Conservation (phyloP, 2,888 invertebrate genomes). For the Cantharis rufa region DNA sequence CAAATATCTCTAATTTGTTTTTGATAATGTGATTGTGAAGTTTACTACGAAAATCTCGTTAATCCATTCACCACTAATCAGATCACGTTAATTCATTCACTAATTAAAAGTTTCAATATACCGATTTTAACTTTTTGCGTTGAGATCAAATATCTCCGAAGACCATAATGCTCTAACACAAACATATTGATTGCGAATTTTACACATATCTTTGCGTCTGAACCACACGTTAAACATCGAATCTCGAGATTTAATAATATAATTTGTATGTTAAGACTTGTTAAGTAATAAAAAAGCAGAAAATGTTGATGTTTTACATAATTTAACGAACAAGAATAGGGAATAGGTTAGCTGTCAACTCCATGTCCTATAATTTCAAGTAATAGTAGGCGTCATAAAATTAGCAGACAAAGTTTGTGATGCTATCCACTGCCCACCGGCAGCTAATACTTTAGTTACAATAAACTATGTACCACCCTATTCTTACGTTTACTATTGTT, state of each 20-base stretch:
- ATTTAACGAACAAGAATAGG: conserved; percentile 8
- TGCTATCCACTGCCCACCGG: conserved; percentile 38
- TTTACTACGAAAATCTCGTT: too few relatives aligned
- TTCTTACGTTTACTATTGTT: conserved; percentile 28
- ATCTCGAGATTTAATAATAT: neutral
- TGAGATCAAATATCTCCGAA: too few relatives aligned
- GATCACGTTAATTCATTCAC: too few relatives aligned
- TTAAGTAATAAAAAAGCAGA: neutral
- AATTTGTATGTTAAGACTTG: neutral
- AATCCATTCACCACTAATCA: too few relatives aligned
- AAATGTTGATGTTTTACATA: neutral
- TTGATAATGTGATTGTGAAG: too few relatives aligned
- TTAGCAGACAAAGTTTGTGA: conserved; percentile 36
- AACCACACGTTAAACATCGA: too few relatives aligned
- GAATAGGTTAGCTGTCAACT: conserved; percentile 20
- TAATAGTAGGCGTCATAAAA: conserved; percentile 33
- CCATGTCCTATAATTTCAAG: conserved; percentile 24
- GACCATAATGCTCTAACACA: too few relatives aligned
- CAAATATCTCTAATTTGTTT: too few relatives aligned
- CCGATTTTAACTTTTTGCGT: too few relatives aligned
- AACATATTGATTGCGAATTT: too few relatives aligned
- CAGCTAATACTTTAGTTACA: conserved; percentile 28
- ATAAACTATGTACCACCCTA: conserved; percentile 26
- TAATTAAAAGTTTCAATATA: too few relatives aligned
- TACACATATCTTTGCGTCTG: too few relatives aligned